Base-by-base conservation (phyloP, 1,140 invertebrate genomes). In the Adoxophyes honmai region DNA sequence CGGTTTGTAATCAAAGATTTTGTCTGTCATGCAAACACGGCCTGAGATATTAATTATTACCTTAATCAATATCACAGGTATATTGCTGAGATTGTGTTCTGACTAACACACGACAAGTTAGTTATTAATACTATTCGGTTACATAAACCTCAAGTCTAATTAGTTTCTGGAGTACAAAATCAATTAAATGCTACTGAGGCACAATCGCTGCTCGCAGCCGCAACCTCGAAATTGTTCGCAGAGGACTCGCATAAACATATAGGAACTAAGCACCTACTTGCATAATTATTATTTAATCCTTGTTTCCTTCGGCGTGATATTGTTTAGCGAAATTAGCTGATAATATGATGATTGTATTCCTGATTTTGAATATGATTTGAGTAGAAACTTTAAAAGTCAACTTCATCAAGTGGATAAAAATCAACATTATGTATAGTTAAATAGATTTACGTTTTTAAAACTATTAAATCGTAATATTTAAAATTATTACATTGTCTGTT, bases 141-240 rank as follows among this genome's bases (percentile, higher is more conserved):
- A 78, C 73, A 78, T 73, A 84, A 83, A 85, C 81, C 81, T 77
- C 80, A 80, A 85, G 70, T 81, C 74, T 85, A 85, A 88, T 88
- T 88, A 86, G 80, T 85, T 88, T 83, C 73, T 77, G 67, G 73
- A 77, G 67, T 75, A 81, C 72, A 82, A 81, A 82, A 88, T 83
- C 82, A 86, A 88, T 88, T 83, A 81, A 85, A 84, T 81, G 70
- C 66, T 73, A 78, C 75, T 75, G 86, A 75, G 69, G 64, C 56
- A 65, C 64, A 66, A 70, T 67, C 66, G 70, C 56, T 62, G 60
- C 54, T 58, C 52, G 59, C 52, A 59, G 44, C 81, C 79, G 70
- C 77, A 78, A 75, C 66, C 71, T 65, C 78, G 75, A 77, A 82
- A 81, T 28, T 73, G 69, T 67, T 76, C 48, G 62, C 60, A 53